phyloP scores from a whole-genome alignment of 2,113 vertebrate species.

The Gymnogyps californianus region DNA sequence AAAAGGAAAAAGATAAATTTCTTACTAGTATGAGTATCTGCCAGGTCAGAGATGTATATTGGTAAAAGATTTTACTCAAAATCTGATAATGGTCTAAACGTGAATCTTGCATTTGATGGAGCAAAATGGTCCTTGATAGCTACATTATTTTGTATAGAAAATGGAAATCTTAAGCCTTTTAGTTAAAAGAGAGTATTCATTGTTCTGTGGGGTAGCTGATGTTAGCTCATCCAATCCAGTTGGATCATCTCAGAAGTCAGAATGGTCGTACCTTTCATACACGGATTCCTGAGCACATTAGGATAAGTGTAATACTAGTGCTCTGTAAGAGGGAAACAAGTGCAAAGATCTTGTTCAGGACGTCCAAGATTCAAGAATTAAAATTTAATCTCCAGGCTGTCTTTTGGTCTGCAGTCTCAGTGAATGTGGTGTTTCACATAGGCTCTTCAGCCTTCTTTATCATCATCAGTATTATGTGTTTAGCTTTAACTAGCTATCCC shows the following conservation, averaged over 20 bases:
- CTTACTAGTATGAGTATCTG: background rate
- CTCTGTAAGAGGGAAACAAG: background rate
- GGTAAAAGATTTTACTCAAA: background rate
- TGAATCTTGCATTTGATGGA: background rate
- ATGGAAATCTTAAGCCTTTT: background rate
- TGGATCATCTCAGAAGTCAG: background rate
- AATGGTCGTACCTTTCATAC: background rate
- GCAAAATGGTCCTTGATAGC: background rate
- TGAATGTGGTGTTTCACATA: background rate
- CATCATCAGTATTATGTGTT: background rate
- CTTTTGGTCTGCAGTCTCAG: background rate
- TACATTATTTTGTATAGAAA: background rate
- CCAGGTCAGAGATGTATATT: background rate
- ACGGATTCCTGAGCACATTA: background rate
- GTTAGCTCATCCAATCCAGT: background rate
- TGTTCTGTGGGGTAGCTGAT: background rate
- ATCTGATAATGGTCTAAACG: background rate
- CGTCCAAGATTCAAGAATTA: background rate
- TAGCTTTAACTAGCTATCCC: background rate
- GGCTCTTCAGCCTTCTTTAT: background rate
- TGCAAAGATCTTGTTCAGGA: background rate
- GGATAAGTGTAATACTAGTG: background rate
- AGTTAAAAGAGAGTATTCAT: background rate
- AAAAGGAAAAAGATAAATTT: slow-evolving; percentile 49
- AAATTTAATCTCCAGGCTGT: background rate